Conservation (phyloP, 2,797 vertebrate genomes). For the Emydoidea blandingii region DNA sequence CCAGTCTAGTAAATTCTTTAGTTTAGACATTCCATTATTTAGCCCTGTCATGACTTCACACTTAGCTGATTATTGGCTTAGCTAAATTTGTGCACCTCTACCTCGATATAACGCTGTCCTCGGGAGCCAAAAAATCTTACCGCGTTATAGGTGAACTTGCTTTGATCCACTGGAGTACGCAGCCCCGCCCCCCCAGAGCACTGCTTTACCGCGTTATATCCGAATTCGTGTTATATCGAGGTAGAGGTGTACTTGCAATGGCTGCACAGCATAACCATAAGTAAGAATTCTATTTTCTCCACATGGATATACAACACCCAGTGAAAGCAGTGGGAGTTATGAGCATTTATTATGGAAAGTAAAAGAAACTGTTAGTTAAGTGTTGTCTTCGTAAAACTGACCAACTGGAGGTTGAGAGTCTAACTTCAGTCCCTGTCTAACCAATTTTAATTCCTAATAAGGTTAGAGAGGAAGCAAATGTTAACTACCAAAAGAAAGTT, state of each 20-base stretch:
- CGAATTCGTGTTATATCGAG: no score
- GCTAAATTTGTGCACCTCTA: background rate
- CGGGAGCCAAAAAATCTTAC: no score
- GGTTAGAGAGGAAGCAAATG: background rate
- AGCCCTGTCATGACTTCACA: background rate
- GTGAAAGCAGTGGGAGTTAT: background rate
- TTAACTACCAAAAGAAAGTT: rapidly evolving
- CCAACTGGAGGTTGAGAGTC: background rate
- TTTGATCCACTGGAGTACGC: no score
- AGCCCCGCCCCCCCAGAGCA: no score
- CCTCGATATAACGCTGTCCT: no score
- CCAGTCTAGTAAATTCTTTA: background rate
- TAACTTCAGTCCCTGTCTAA: background rate
- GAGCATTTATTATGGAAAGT: background rate
- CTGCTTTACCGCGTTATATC: no score
- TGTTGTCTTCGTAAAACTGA: background rate
- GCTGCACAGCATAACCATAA: background rate
- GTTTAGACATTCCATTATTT: background rate
- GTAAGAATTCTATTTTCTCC: background rate
- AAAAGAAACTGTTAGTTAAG: background rate
- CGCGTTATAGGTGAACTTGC: no score
- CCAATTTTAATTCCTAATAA: background rate
- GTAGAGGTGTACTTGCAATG: background rate
- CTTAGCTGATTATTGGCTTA: background rate
- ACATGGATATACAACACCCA: background rate